phyloP scores from a whole-genome alignment of 2,888 invertebrate genomes.

The Macrophya annulata region DNA sequence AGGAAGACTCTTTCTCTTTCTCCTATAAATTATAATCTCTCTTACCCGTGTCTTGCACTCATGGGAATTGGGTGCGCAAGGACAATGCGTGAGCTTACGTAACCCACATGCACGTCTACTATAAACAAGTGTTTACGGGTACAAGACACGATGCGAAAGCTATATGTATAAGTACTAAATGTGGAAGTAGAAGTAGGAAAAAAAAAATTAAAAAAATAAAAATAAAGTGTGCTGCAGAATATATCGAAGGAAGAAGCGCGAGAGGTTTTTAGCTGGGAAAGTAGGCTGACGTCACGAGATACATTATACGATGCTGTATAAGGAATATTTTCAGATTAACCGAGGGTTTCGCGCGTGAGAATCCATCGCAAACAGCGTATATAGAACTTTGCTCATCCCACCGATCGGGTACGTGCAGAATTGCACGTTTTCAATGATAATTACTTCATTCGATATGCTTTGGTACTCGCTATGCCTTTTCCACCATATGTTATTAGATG shows the following conservation, averaged over 20 bases:
- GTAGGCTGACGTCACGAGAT: conserved; percentile 30
- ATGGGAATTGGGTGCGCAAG: conserved; percentile 47
- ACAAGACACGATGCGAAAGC: conserved; percentile 6
- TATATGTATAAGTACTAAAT: neutral
- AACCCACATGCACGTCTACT: neutral
- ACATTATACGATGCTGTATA: conserved; percentile 10
- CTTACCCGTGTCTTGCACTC: conserved; percentile 30
- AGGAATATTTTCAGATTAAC: neutral
- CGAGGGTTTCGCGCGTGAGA: conserved; percentile 11
- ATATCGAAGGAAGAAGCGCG: conserved; percentile 17
- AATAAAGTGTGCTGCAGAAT: neutral
- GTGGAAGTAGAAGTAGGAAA: neutral
- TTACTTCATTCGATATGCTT: neutral
- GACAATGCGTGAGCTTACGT: conserved; percentile 35
- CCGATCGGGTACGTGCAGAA: conserved; percentile 4
- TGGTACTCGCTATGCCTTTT: neutral
- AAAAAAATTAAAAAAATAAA: neutral
- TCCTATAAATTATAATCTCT: conserved; percentile 47
- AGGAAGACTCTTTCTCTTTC: conserved; percentile 32
- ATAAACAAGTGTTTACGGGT: neutral
- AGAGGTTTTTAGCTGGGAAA: conserved; percentile 30
- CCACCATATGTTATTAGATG: neutral
- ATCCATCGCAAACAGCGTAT: conserved; percentile 8
- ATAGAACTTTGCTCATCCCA: neutral
- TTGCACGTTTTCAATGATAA: neutral